Evolutionary conservation across 2,888 invertebrate species (phyloP).

Genomic region (Acleris laterana): DNA sequence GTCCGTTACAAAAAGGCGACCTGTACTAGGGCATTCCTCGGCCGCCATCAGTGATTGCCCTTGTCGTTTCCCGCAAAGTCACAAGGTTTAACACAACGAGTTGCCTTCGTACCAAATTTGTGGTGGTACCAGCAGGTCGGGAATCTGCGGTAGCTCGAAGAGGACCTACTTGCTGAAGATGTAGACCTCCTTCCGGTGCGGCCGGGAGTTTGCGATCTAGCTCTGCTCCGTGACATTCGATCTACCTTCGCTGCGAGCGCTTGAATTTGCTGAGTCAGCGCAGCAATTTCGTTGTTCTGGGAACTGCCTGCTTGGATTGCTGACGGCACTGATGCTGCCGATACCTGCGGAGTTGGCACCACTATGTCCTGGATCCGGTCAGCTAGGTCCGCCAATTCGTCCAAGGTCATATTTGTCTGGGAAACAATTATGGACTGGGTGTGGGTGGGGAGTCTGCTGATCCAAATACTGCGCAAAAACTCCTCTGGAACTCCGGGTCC

Average conservation of each 20-base stretch:
- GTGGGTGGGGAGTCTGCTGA: slow-evolving; percentile 32
- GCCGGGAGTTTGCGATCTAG: too few relatives aligned
- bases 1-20: slow-evolving; percentile 27
- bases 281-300: not conserved
- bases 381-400: slow-evolving; percentile 31
- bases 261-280: not conserved
- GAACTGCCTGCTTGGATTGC: not conserved
- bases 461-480: slow-evolving; percentile 22
- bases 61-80: too few relatives aligned
- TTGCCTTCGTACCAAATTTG: too few relatives aligned
- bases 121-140: too few relatives aligned
- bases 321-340: not conserved
- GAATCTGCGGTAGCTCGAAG: too few relatives aligned
- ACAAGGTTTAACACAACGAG: too few relatives aligned
- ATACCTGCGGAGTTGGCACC: slow-evolving; percentile 17
- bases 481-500: slow-evolving; percentile 24
- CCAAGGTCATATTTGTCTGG: slow-evolving; percentile 19
- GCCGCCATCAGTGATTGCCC: slow-evolving; percentile 1
- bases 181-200: too few relatives aligned
- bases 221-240: not conserved
- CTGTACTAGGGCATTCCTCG: slow-evolving; percentile 18
- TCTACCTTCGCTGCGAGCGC: not conserved
- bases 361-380: slow-evolving; percentile 38
- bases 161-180: too few relatives aligned
- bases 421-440: slow-evolving; percentile 36